Conservation (phyloP, 2,797 vertebrate species). For the Ispidina lecontei region DNA sequence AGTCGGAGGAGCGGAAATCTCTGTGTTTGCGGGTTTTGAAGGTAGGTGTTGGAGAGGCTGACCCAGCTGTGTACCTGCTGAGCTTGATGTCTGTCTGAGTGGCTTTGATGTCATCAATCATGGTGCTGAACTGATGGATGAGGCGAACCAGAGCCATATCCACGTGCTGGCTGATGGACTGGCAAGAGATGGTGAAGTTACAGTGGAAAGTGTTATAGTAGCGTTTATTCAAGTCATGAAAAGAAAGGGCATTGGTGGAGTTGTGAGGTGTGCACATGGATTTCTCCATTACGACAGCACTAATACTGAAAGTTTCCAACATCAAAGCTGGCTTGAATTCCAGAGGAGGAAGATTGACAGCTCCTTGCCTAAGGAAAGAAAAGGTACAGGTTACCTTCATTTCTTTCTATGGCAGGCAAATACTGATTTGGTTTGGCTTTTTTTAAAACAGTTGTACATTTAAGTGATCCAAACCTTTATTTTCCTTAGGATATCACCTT, state of each 20-base stretch:
- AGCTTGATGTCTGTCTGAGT: slow-evolving; percentile 98
- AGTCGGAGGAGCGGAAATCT: slow-evolving; percentile 94
- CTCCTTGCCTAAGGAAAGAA: slow-evolving; percentile 85
- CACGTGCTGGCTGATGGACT: slow-evolving; percentile 96
- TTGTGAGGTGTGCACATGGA: slow-evolving; percentile 88
- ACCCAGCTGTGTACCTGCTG: slow-evolving; percentile 96
- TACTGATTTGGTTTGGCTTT: background rate
- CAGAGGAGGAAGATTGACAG: slow-evolving; percentile 89
- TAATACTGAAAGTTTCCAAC: slow-evolving; percentile 96
- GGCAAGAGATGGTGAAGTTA: slow-evolving; percentile 96
- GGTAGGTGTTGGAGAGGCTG: slow-evolving; percentile 94
- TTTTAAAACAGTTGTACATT: background rate
- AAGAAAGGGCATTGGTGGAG: slow-evolving; percentile 86
- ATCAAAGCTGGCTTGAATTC: slow-evolving; percentile 97
- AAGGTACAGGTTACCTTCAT: background rate
- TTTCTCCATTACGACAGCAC: slow-evolving; percentile 95
- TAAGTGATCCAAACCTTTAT: background rate
- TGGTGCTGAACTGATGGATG: slow-evolving; percentile 98
- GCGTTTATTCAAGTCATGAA: slow-evolving; percentile 95
- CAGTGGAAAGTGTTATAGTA: slow-evolving; percentile 97
- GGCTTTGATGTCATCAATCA: slow-evolving; percentile 98
- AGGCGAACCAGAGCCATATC: slow-evolving; percentile 98
- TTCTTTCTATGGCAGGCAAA: background rate
- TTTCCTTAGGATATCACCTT: background rate
- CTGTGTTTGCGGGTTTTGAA: slow-evolving; percentile 93